These are phyloP conservation scores for Lissonota sp. DNA, from an alignment of 2,888 invertebrate species.

Conservation along the genomic window DNA sequence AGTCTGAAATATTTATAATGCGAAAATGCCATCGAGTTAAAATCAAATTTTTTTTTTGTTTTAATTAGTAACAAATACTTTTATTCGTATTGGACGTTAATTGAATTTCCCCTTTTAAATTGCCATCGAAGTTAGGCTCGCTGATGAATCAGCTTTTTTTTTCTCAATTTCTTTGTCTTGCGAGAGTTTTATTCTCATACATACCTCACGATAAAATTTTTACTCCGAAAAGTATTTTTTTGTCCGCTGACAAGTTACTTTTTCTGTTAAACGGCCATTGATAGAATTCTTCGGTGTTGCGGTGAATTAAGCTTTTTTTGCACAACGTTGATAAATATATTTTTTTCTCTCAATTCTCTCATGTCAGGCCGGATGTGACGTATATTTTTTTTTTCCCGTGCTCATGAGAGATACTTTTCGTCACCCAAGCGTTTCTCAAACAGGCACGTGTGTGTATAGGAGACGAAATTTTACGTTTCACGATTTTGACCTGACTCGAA, in stretches of 20 bases:
- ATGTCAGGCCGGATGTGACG: not conserved
- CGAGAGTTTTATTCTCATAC: no score
- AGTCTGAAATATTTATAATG: no score
- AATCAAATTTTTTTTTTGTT: conserved; percentile 6
- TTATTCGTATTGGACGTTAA: not conserved
- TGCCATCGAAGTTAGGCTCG: no score
- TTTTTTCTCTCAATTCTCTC: not conserved
- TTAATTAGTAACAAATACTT: not conserved
- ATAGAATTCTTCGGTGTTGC: not conserved
- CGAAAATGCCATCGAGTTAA: no score
- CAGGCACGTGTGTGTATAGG: not conserved
- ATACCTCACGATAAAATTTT: not conserved
- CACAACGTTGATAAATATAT: not conserved
- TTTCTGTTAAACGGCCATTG: conserved; percentile 4
- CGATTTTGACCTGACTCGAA: conserved; percentile 30
- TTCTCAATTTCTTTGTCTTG: no score
- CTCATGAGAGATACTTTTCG: not conserved
- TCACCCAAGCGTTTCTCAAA: conserved; percentile 11
- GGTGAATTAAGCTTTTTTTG: conserved; percentile 2
- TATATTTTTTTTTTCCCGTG: not conserved
- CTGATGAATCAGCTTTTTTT: no score
- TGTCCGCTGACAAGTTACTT: conserved; percentile 7
- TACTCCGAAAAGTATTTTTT: not conserved
- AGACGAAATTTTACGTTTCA: conserved; percentile 12
- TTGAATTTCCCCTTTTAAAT: not conserved